Evolutionary conservation across 2,113 vertebrate species (phyloP).

Genomic region (Apodemus sylvaticus): DNA sequence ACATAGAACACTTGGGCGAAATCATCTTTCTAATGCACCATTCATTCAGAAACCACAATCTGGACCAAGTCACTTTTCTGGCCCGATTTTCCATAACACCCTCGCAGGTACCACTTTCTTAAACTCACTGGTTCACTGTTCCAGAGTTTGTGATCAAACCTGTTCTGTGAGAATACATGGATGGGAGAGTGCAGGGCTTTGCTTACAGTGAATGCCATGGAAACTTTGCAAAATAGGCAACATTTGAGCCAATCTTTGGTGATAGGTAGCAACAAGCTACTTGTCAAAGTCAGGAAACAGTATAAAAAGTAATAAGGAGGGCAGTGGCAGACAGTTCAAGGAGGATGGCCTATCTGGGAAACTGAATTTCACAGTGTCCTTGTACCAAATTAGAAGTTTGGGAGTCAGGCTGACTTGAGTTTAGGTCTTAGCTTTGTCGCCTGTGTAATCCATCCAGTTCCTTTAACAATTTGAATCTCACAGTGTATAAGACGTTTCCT

Average conservation of each 20-base stretch:
- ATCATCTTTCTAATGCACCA: neutral
- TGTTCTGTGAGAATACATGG: neutral
- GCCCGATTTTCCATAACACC: neutral
- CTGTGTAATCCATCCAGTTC: neutral
- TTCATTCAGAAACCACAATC: neutral
- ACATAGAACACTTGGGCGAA: neutral
- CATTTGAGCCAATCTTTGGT: neutral
- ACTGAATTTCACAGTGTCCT: neutral
- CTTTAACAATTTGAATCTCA: constrained; percentile 11
- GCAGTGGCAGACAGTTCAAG: neutral
- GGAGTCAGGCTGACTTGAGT: neutral
- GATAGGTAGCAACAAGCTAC: neutral
- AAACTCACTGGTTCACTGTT: neutral
- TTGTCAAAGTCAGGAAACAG: neutral
- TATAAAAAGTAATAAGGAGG: neutral
- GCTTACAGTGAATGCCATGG: neutral
- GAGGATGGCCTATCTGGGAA: neutral
- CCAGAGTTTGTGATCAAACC: neutral
- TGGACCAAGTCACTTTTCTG: neutral
- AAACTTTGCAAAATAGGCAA: neutral
- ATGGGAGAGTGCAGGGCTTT: neutral
- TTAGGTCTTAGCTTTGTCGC: neutral
- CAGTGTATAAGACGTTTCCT: neutral
- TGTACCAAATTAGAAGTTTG: neutral
- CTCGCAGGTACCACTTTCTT: neutral